A percentile compares a stretch with the other conserved stretches of the same genome.
phyloP scores from a whole-genome alignment of 1,140 invertebrate genomes.

The Bombus sibiricus region DNA sequence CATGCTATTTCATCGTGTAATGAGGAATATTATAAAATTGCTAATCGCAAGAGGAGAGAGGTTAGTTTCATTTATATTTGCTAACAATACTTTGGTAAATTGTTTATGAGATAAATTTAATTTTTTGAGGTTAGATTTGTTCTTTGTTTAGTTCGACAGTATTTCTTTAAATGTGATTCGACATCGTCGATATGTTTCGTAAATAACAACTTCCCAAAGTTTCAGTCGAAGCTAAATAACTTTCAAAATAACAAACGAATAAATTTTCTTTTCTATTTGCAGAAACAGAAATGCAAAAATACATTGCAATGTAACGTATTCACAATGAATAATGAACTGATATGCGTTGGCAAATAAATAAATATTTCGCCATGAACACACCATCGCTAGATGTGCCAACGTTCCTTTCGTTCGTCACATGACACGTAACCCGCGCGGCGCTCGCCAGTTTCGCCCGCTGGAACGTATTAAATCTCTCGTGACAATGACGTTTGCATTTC shows the following conservation, averaged over 20 bases:
- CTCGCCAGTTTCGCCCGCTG: constrained; percentile 2
- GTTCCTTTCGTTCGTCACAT: constrained; percentile 6
- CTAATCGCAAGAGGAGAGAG: too few relatives aligned
- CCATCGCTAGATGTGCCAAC: background rate
- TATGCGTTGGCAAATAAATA: background rate
- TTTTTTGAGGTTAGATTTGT: too few relatives aligned
- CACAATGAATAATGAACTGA: background rate
- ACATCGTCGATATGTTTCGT: too few relatives aligned
- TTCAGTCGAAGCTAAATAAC: too few relatives aligned
- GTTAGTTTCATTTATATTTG: too few relatives aligned
- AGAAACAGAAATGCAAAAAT: background rate
- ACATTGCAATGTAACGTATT: background rate
- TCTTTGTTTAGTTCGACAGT: too few relatives aligned
- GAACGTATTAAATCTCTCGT: constrained; percentile 43
- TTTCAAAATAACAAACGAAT: background rate
- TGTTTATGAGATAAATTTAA: too few relatives aligned
- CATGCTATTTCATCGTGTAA: too few relatives aligned
- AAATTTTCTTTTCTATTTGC: background rate
- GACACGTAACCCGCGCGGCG: background rate
- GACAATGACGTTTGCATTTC: constrained; percentile 52
- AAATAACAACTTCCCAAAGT: too few relatives aligned
- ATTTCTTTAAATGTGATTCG: too few relatives aligned
- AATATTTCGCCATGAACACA: background rate
- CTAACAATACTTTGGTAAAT: too few relatives aligned
- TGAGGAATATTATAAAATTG: too few relatives aligned